Evolutionary conservation across 2,113 vertebrate species (phyloP), one percentile per base, ranked within the genome.

Genomic region (Zosterops lateralis): DNA sequence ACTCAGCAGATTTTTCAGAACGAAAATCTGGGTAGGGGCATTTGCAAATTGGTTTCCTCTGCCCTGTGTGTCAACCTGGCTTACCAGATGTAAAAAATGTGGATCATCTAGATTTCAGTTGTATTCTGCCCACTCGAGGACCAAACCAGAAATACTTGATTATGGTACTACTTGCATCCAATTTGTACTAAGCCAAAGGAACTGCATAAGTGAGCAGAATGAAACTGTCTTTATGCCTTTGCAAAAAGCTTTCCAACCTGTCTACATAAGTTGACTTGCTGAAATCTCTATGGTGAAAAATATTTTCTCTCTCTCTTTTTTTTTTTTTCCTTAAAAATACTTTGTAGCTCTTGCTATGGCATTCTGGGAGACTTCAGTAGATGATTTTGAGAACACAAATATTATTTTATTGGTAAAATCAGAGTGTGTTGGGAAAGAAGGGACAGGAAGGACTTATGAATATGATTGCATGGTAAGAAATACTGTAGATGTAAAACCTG

Each of bases 141-240:
- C 84, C 47, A 92, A 94, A 95, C 54, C 38, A 89, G 95, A 96
- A 95, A 93, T 91, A 85, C 91, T 72, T 83, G 81, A 92, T 91
- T 88, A 58, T 68, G 73, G 54, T 60, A 44, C 53, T 86, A 32
- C 26, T 92, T 91, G 54, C 58, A 80, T 83, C 14, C 4, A 4
- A 51, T 91, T 89, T 79, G 20, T 89, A 91, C 62, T 66, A 38
- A 80, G 45, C 31, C 25, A 54, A 77, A 78, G 24, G 57, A 68
- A 38, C 31, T 56, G 32, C 79, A 16, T n/a, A 80, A 78, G 36
- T 78, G 56, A 95, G 18, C 40, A 85, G 84, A 60, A 67, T 25
- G 78, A 54, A 86, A 84, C 36, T 74, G 22, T 31, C 71, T 62
- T 76, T 73, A 60, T 70, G 38, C 62, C 51, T 85, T 70, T 90